Evolutionary conservation across 2,888 invertebrate genomes (phyloP).

Genomic region (Drosophila engyochracea): DNA sequence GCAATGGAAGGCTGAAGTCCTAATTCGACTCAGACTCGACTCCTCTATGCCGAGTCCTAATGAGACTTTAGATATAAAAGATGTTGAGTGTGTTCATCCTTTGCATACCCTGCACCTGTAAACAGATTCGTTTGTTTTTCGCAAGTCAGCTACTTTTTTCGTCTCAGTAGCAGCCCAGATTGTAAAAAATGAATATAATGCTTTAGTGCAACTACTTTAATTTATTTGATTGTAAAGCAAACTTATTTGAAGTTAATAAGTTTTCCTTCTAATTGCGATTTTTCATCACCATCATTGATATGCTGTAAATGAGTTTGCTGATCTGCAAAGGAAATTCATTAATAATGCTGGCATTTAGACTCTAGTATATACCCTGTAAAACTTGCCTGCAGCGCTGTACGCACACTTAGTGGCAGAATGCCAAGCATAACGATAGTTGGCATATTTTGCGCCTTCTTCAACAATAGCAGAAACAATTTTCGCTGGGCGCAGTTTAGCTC

Average conservation of each 20-base stretch:
- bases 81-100: slow-evolving; percentile 22
- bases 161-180: neutral
- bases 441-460: slow-evolving; percentile 20
- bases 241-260: neutral
- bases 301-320: slow-evolving; percentile 29
- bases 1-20: slow-evolving; percentile 19
- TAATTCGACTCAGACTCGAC: slow-evolving; percentile 23
- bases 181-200: neutral
- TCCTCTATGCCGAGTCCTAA: slow-evolving; percentile 27
- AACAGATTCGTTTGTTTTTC: neutral
- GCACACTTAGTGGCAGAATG: slow-evolving; percentile 20
- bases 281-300: slow-evolving; percentile 28
- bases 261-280: neutral
- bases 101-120: slow-evolving; percentile 3
- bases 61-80: slow-evolving; percentile 49
- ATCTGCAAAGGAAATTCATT: slow-evolving; percentile 11
- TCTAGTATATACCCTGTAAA: neutral
- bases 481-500: slow-evolving; percentile 55
- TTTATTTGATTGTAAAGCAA: neutral
- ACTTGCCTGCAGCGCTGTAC: slow-evolving; percentile 34
- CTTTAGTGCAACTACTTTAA: slow-evolving; percentile 11
- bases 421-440: slow-evolving; percentile 8
- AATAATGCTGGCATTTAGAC: neutral
- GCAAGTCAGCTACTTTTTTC: neutral
- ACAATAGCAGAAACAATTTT: slow-evolving; percentile 31